phyloP scores from a whole-genome alignment of 2,113 vertebrate genomes.

The Carassius gibelio region DNA sequence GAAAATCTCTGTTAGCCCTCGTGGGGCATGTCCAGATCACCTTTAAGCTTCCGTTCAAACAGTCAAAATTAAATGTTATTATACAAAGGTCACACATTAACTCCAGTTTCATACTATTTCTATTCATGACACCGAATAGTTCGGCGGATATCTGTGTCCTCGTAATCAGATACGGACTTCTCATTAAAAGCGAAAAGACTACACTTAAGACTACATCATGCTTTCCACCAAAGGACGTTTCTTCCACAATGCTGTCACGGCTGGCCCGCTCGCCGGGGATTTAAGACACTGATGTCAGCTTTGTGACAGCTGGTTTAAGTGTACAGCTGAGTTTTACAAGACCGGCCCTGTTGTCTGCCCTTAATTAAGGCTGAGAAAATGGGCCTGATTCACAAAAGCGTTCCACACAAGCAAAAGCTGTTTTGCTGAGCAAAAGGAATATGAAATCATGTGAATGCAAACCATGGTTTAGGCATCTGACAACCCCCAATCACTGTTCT shows the following conservation, averaged over 20 bases:
- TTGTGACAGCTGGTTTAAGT: conserved; percentile 45
- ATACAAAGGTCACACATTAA: conserved; percentile 62
- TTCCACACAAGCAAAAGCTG: conserved; percentile 33
- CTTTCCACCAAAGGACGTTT: conserved; percentile 47
- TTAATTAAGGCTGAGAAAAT: conserved; percentile 41
- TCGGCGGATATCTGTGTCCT: conserved; percentile 46
- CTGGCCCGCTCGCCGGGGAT: conserved; percentile 21
- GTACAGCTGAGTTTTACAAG: conserved; percentile 38
- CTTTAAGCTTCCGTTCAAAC: conserved; percentile 63
- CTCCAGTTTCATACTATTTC: conserved; percentile 55
- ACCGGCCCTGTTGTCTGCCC: conserved; percentile 41
- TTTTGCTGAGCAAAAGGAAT: conserved; percentile 46
- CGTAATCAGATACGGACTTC: conserved; percentile 57
- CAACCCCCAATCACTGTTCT: conserved; percentile 30
- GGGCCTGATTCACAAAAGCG: conserved; percentile 39
- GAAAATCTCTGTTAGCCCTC: conserved; percentile 54
- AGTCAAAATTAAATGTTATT: conserved; percentile 63
- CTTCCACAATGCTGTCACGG: conserved; percentile 34
- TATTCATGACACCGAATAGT: conserved; percentile 55
- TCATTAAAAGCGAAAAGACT: conserved; percentile 50
- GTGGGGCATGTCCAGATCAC: conserved; percentile 59
- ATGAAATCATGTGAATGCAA: conserved; percentile 19
- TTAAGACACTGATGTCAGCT: conserved; percentile 44
- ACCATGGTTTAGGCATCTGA: conserved; percentile 25
- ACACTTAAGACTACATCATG: conserved; percentile 45